Evolutionary conservation across 2,797 vertebrate species (phyloP).

Genomic region (Rachycentron canadum): DNA sequence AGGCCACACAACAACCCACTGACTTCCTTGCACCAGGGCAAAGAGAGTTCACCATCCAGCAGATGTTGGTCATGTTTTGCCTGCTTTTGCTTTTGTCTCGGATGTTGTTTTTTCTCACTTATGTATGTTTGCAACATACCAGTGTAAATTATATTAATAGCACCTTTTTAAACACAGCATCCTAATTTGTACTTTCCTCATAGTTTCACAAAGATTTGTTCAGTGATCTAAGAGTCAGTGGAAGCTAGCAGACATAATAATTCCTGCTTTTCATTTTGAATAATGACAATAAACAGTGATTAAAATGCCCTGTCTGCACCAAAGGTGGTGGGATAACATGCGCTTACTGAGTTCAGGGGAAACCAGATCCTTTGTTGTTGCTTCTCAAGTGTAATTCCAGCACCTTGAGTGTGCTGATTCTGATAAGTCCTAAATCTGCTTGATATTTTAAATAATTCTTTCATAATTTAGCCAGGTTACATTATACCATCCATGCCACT

Average conservation of each 20-base stretch:
- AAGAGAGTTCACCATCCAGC: slow-evolving; percentile 63
- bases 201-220: slow-evolving; percentile 32
- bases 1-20: slow-evolving; percentile 66
- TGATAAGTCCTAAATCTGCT: slow-evolving; percentile 45
- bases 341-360: slow-evolving; percentile 38
- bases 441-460: slow-evolving; percentile 29
- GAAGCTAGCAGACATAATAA: slow-evolving; percentile 61
- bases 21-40: slow-evolving; percentile 62
- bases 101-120: slow-evolving; percentile 49
- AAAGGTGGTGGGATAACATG: slow-evolving; percentile 44
- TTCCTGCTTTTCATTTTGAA: slow-evolving; percentile 53
- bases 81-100: slow-evolving; percentile 39
- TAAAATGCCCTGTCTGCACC: slow-evolving; percentile 39
- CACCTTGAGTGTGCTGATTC: slow-evolving; percentile 31
- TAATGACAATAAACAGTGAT: slow-evolving; percentile 59
- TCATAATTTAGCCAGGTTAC: slow-evolving; percentile 29
- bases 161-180: slow-evolving; percentile 25
- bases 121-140: slow-evolving; percentile 32
- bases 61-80: slow-evolving; percentile 63
- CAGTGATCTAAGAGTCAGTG: slow-evolving; percentile 51
- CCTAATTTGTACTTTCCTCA: slow-evolving; percentile 34
- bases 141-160: slow-evolving; percentile 33
- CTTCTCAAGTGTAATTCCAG: slow-evolving; percentile 46
- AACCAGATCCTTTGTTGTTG: slow-evolving; percentile 41
- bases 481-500: slow-evolving; percentile 29